A percentile compares a stretch with the other conserved stretches of the same genome.
Conservation (phyloP, 2,113 vertebrate genomes). For the Ceyx melanurus region DNA sequence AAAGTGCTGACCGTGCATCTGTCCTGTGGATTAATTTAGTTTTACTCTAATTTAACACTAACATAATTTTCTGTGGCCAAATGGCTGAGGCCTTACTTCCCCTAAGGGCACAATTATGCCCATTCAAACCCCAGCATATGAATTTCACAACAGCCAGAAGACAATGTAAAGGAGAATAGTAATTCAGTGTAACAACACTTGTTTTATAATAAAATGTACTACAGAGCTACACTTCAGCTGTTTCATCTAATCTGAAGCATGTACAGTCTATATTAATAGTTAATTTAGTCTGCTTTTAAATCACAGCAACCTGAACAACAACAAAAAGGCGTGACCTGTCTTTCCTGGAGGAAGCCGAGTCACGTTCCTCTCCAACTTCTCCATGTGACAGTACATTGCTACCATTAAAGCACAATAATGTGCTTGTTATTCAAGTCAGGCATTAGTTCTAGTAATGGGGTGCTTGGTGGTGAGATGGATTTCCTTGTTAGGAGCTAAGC, state of each 20-base stretch:
- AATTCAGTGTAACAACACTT: slow-evolving; percentile 63
- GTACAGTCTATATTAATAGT: slow-evolving; percentile 73
- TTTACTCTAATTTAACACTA: slow-evolving; percentile 23
- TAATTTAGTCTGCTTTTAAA: slow-evolving; percentile 75
- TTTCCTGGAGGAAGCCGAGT: slow-evolving; percentile 61
- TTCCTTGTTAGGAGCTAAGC: slow-evolving; percentile 91
- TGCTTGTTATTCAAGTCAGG: slow-evolving; percentile 89
- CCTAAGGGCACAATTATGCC: not conserved
- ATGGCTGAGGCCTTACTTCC: not conserved
- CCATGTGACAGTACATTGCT: slow-evolving; percentile 78
- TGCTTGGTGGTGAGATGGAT: slow-evolving; percentile 86
- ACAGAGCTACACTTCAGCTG: slow-evolving; percentile 51
- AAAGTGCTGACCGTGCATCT: not conserved
- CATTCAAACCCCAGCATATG: not conserved
- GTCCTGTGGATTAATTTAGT: not conserved
- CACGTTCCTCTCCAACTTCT: slow-evolving; percentile 77
- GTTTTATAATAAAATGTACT: slow-evolving; percentile 61
- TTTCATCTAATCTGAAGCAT: slow-evolving; percentile 66
- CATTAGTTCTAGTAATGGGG: slow-evolving; percentile 86
- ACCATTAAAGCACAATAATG: slow-evolving; percentile 88
- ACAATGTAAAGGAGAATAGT: slow-evolving; percentile 11
- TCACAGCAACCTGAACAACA: slow-evolving; percentile 58
- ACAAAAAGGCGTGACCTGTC: slow-evolving; percentile 76
- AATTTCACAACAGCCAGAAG: slow-evolving; percentile 38
- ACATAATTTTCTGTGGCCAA: slow-evolving; percentile 39